Base-by-base conservation (phyloP, 1,140 invertebrate genomes). In the Papilio helenus region DNA sequence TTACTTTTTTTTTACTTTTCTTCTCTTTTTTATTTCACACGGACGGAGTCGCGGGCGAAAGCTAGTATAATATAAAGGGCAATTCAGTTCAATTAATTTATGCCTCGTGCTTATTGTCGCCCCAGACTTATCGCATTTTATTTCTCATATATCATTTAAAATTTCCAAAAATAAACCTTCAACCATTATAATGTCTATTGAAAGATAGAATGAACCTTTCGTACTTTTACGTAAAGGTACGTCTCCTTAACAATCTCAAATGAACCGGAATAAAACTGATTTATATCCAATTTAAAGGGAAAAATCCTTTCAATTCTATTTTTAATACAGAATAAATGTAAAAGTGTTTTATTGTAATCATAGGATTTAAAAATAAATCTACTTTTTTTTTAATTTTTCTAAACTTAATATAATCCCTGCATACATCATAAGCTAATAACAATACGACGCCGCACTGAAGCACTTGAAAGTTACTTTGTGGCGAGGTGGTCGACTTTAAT, bases 381-480 rank as follows among this genome's bases (percentile, higher is more conserved):
- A n/a, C n/a, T n/a, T n/a, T n/a, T n/a, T n/a, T n/a, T n/a, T n/a
- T n/a, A n/a, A n/a, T n/a, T n/a, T n/a, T 55, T 55, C 51, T 18
- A 18, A 8, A 8, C 5, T 9, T 16, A 68, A 16, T 68, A 29
- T 16, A 68, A 68, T 5, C 14, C 12, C 3, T 18, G 61, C 7
- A 34, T 68, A n/a, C 26, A 68, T 68, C 16, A 2, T 61, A 26
- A 68, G 61, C 61, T 68, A 68, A 68, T 68, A 68, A 68, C 26
- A 68, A 61, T 61, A 68, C 61, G 61, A 68, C 29, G 12, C 61
- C 61, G 12, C 26, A 68, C 26, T 34, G 20, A 68, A 14, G 3
- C 61, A 68, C 61, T 68, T 29, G 61, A 68, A 68, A 68, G 12
- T 68, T 68, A 68, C 61, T 68, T 29, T 68, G 61, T 68, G 14